A percentile compares a stretch with the other conserved stretches of the same genome.
Evolutionary conservation across 2,797 vertebrate genomes (phyloP).

Genomic region (Diplodus puntazzo): DNA sequence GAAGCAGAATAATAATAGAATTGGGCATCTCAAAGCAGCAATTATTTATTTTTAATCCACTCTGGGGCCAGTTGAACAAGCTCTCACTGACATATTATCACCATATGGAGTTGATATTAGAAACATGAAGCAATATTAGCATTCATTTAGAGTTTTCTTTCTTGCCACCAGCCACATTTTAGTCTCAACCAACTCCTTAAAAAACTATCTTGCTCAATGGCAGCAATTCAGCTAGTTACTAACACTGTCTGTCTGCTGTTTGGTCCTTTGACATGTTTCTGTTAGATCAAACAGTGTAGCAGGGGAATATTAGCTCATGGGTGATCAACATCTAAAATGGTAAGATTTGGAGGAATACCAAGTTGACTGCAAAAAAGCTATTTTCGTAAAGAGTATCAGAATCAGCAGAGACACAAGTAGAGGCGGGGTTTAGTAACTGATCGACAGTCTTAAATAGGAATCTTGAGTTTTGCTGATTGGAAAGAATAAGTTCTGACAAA

Average conservation of each 20-base stretch:
- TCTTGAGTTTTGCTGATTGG: too few species aligned
- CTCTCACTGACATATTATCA: background rate
- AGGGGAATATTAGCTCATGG: too few species aligned
- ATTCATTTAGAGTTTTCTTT: conserved; percentile 12
- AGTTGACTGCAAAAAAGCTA: too few species aligned
- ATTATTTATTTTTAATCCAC: background rate
- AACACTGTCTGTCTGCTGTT: background rate
- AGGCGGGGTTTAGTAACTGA: too few species aligned
- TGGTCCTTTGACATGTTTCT: background rate
- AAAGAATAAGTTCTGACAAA: too few species aligned
- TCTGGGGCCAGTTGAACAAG: background rate
- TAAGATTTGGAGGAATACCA: too few species aligned
- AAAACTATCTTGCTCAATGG: conserved; percentile 1
- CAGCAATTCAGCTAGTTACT: conserved; percentile 6
- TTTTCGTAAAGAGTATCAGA: too few species aligned
- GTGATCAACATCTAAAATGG: too few species aligned
- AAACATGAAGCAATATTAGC: conserved; percentile 9
- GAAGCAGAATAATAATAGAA: background rate
- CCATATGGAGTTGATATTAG: background rate
- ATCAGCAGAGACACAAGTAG: too few species aligned
- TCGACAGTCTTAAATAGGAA: too few species aligned
- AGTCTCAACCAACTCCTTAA: background rate
- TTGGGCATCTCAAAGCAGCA: background rate
- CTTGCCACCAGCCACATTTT: background rate
- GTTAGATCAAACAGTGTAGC: too few species aligned